Conservation (phyloP, 2,113 vertebrate genomes). For the Helogale parvula region DNA sequence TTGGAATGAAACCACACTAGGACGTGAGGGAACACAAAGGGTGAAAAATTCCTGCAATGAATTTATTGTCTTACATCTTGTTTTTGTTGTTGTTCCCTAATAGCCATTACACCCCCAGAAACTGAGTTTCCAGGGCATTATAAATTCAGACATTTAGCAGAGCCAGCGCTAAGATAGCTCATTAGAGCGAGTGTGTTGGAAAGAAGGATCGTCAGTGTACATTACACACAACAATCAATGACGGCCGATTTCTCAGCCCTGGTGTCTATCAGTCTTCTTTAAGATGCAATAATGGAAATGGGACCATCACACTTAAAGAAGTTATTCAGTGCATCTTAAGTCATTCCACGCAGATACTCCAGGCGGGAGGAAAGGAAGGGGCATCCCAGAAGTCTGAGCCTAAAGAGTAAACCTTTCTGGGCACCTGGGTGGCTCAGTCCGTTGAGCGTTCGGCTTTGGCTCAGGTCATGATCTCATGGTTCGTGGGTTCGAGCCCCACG, state of each 20-base stretch:
- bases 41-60: neutral
- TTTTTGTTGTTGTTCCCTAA: neutral
- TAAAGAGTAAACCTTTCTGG: neutral
- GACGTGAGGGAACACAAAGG: neutral
- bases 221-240: slow-evolving; percentile 60
- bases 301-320: neutral
- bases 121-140: slow-evolving; percentile 47
- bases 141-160: slow-evolving; percentile 65
- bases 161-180: slow-evolving; percentile 59
- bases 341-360: neutral
- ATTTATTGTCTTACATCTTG: slow-evolving; percentile 3
- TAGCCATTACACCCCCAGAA: slow-evolving; percentile 36
- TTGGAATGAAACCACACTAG: neutral
- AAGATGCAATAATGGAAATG: slow-evolving; percentile 35
- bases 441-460: no score
- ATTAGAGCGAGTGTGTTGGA: slow-evolving; percentile 43
- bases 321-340: neutral
- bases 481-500: no score
- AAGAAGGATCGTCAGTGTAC: slow-evolving; percentile 20
- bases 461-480: no score
- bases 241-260: slow-evolving; percentile 20
- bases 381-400: neutral
- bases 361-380: neutral
- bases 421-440: no score
- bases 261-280: neutral